Base-by-base conservation (phyloP, 2,113 vertebrate species). In the Salvator merianae region DNA sequence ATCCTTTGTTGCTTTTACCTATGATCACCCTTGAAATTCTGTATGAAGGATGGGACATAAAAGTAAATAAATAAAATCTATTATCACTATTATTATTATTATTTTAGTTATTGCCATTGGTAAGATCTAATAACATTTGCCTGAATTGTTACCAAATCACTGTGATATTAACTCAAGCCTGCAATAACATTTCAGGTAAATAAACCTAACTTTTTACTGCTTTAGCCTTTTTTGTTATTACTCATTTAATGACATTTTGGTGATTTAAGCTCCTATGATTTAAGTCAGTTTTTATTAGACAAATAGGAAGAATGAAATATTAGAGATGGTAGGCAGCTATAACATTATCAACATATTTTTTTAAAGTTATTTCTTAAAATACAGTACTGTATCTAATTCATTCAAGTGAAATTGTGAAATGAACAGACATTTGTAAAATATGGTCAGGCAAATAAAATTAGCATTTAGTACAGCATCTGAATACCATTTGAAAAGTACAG, bases 261-360 rank as follows among this genome's bases (percentile, higher is more conserved):
- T 97, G 96, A 94, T 63, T 71, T 68, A 91, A 94, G 97, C 96
- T 53, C 96, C 97, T 94, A 92, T 93, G 79, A 94, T 95, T 95
- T 95, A 93, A 94, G 88, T 95, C 95, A 94, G 92, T 93, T 95
- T 95, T 95, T 94, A 91, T 90, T 94, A 96, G 96, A 96, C 93
- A 93, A 94, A 93, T 93, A 90, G 86, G 94, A 97, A 93, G 96
- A 98, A 97, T 96, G 92, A 93, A 95, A 93, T 96, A 93, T 90
- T 91, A 92, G 94, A 96, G 89, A 86, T 93, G 90, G 96, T 97
- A 97, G 95, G 96, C 96, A 97, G 97, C 97, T 97, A 97, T 93
- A 94, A 95, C 96, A 91, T 88, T 97, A 95, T 96, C 94, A 94
- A 93, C 93, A 95, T 95, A 20, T 16, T 59, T 4, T 32, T 32